Evolutionary conservation across 2,113 vertebrate genomes (phyloP).

Genomic region (Oxyura jamaicensis): DNA sequence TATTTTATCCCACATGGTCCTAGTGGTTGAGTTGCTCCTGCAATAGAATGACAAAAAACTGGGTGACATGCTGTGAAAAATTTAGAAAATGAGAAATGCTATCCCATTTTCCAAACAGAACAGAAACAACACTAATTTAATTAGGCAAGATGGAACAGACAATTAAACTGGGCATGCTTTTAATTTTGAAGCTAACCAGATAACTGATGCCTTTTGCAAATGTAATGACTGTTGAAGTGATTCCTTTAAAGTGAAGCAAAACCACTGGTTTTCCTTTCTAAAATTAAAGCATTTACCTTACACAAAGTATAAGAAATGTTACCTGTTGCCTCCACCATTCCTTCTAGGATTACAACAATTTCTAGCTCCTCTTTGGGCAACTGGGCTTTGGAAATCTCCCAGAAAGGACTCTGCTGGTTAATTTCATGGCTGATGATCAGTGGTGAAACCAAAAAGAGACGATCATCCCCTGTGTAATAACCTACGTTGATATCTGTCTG

Average conservation of each 20-base stretch:
- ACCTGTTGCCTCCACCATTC: conserved; percentile 99
- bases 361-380: conserved; percentile 94
- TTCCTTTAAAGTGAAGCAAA: conserved; percentile 49
- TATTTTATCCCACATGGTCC: conserved; percentile 27
- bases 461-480: conserved; percentile 96
- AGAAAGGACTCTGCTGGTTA: conserved; percentile 97
- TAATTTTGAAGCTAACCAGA: conserved; percentile 51
- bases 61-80: conserved; percentile 37
- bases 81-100: conserved; percentile 33
- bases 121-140: conserved; percentile 42
- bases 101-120: conserved; percentile 33
- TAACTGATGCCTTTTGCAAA: conserved; percentile 4
- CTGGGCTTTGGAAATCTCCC: conserved; percentile 94
- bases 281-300: conserved; percentile 69
- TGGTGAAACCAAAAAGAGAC: conserved; percentile 97
- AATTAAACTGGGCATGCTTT: conserved; percentile 48
- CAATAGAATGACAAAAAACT: conserved; percentile 42
- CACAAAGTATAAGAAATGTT: conserved; percentile 68
- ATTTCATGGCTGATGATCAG: conserved; percentile 99
- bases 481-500: conserved; percentile 99
- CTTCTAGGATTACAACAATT: conserved; percentile 98
- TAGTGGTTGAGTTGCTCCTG: conserved; percentile 38
- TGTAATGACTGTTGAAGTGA: not conserved
- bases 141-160: conserved; percentile 40
- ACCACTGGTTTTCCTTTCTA: conserved; percentile 45